Base-by-base conservation (phyloP, 2,888 invertebrate species). In the Atherix ibis region DNA sequence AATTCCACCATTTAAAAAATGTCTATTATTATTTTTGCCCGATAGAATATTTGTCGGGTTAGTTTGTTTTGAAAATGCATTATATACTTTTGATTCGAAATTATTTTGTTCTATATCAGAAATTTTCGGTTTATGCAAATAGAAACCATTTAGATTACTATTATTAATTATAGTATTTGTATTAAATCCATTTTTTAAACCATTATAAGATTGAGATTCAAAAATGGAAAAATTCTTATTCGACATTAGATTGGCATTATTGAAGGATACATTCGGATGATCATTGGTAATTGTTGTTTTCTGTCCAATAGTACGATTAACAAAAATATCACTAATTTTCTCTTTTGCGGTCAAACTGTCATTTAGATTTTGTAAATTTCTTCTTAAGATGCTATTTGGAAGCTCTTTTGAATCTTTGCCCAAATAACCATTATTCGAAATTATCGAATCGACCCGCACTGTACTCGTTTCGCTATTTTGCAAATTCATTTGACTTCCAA, bases 241-340 rank as follows among this genome's bases (percentile, higher is more conserved):
- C 3, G 27, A 31, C 16, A 22, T 31, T 13, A 31, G 18, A 26
- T 33, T 37, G 4, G 32, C 17, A 32, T 36, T 38, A 31, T 36
- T 40, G 30, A 42, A 42, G 5, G 42, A 42, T 5, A 40, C 40
- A 36, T 42, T 40, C 17, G 34, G 39, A 28, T 36, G 17, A 32
- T 32, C 28, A 15, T 37, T 17, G 17, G 9, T 32, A 6, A 19
- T 31, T 19, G 24, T 10, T 13, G 31, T 22, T 24, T 24, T 24
- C 22, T 37, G 31, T 9, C 32, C 33, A 25, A 40, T 25, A 34
- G 40, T 36, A 5, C 45, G 39, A 37, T 45, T 45, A 4, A 45
- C 43, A 37, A 43, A 45, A 15, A 45, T 44, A 38, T 45, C 45
- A 38, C 36, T 43, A 25, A 43, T 43, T 35, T 42, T 43, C 26